Evolutionary conservation across 2,888 invertebrate genomes (phyloP), one percentile per base, ranked within the genome.

Genomic region (Oligia fasciuncula): DNA sequence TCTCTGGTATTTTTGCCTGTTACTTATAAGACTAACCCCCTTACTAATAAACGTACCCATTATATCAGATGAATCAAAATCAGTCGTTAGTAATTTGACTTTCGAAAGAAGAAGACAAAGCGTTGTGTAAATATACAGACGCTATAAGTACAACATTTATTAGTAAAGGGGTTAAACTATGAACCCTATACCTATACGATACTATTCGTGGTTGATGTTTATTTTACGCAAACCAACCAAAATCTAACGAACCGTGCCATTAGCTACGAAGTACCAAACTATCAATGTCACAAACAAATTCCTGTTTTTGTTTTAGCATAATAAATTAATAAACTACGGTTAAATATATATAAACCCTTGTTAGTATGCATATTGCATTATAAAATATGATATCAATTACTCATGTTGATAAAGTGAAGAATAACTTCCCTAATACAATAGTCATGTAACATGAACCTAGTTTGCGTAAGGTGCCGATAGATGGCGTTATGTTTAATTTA

Each of bases 171-270:
- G 49, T 49, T n/a, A 29, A 17, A 35, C 0, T 49, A 23, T 8
- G 17, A 46, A 17, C 2, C 14, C 1, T 62, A 14, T 35, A 43
- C 13, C 35, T 62, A 43, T 13, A 14, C 54, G 13, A 40, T 57
- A 40, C 17, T 54, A 19, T 62, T 54, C 11, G n/a, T 29, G 23
- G 29, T 57, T 46, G 60, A 57, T 49, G 23, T 84, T 84, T 78
- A 63, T 68, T 74, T 73, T 79, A 83, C 40, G 60, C 54, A 86
- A 73, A 49, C 29, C 11, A 62, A 51, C 29, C 14, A 65, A 72
- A 68, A 57, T 66, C 46, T 68, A 60, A 72, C 14, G 35, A 76
- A 75, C 76, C 62, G 90, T 89, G 89, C 90, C 89, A 90, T 89
- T 88, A 78, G 83, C 80, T 85, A 89, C 84, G 35, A 73, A 80